Evolutionary conservation across 1,140 invertebrate genomes (phyloP).

Genomic region (Matsumurasca onukii): DNA sequence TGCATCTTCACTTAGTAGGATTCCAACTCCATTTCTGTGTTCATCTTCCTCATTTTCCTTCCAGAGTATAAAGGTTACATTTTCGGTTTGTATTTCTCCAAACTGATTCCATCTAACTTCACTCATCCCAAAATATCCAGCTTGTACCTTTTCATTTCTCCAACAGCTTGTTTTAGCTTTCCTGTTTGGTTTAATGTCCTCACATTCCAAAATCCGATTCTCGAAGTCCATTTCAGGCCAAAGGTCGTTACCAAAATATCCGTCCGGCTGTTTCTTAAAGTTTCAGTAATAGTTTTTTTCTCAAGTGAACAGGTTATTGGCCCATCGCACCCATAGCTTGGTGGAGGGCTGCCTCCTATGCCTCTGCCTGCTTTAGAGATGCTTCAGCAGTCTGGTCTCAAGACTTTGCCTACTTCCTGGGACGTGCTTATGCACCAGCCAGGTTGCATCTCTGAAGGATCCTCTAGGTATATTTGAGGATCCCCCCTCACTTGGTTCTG

Average conservation of each 20-base stretch:
- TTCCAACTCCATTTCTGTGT: slow-evolving; percentile 8
- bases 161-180: background rate
- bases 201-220: background rate
- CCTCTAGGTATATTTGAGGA: too few relatives aligned
- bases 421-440: slow-evolving; percentile 4
- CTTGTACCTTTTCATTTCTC: background rate
- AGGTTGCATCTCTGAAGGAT: slow-evolving; percentile 14
- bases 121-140: background rate
- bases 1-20: background rate
- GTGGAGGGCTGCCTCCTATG: background rate
- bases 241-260: background rate
- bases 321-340: background rate
- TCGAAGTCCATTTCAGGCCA: background rate
- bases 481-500: too few relatives aligned
- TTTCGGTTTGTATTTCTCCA: slow-evolving; percentile 17
- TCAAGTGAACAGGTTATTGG: slow-evolving; percentile 1
- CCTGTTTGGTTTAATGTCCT: background rate
- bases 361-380: background rate
- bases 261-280: background rate
- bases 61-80: slow-evolving; percentile 16
- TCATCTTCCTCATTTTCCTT: slow-evolving; percentile 9
- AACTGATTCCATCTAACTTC: slow-evolving; percentile 10
- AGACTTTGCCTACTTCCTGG: background rate
- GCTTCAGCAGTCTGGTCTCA: slow-evolving; percentile 4
- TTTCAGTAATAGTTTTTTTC: background rate